Conservation (phyloP, 2,888 invertebrate species). For the Tetanocera ferruginea region DNA sequence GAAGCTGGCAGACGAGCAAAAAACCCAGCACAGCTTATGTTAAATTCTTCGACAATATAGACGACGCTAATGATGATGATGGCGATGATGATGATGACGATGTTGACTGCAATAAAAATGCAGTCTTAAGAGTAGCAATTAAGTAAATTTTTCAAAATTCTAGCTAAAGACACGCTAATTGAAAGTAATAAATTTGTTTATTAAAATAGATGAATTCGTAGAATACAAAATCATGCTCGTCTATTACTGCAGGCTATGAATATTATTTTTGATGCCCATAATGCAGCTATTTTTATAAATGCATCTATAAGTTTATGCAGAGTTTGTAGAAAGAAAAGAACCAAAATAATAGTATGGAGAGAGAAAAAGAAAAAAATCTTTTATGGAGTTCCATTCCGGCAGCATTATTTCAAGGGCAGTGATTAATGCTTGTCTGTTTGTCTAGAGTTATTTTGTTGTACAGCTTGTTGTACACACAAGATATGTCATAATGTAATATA, state of each 20-base stretch:
- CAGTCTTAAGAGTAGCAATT: background rate
- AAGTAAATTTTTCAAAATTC: background rate
- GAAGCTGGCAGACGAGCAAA: background rate
- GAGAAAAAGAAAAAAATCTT: background rate
- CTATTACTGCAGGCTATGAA: background rate
- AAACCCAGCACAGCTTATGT: background rate
- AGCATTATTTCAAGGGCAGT: conserved; percentile 50
- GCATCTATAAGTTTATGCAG: background rate
- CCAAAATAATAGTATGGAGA: background rate
- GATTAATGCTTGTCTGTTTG: conserved; percentile 50
- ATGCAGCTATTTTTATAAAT: conserved; percentile 8
- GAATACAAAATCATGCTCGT: background rate
- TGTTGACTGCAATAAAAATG: background rate
- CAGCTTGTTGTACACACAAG: conserved; percentile 24
- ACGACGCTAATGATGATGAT: background rate
- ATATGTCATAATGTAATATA: conserved; percentile 5
- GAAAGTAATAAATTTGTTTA: conserved; percentile 41
- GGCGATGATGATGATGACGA: conserved; percentile 13
- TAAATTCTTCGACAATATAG: background rate
- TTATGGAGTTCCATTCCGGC: conserved; percentile 23
- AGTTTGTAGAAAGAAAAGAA: background rate
- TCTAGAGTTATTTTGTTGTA: background rate
- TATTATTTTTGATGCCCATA: background rate
- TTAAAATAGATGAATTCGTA: background rate
- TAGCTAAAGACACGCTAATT: conserved; percentile 32